Conservation (phyloP, 2,888 invertebrate species). For the Hermaeophaga mercurialis region DNA sequence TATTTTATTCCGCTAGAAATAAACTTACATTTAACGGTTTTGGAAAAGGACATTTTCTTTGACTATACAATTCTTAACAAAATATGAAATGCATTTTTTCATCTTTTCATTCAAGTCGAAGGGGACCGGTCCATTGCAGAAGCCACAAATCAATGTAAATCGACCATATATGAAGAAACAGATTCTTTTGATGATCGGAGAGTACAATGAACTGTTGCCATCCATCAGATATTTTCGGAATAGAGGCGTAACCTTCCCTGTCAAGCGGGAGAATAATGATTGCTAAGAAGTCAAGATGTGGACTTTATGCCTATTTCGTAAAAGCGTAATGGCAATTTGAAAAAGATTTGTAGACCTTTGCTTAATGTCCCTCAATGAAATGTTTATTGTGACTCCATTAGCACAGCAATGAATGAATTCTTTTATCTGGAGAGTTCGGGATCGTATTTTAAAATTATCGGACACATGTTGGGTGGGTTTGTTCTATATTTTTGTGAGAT, state of each 20-base stretch:
- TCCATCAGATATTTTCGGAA: conserved; percentile 13
- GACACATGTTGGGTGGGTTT: no score
- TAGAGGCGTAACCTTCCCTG: conserved; percentile 22
- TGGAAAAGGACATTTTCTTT: conserved; percentile 8
- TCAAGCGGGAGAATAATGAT: conserved; percentile 12
- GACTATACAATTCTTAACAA: neutral
- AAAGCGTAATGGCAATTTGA: conserved; percentile 15
- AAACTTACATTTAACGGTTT: conserved; percentile 16
- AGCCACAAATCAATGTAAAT: conserved; percentile 24
- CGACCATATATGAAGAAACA: conserved; percentile 19
- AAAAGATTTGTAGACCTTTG: conserved; percentile 12
- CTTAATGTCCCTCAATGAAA: conserved; percentile 6
- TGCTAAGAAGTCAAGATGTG: conserved; percentile 15
- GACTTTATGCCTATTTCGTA: neutral
- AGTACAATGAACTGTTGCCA: conserved; percentile 9
- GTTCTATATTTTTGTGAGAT: no score
- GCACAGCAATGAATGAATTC: no score
- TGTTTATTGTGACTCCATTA: no score
- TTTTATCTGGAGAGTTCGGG: no score
- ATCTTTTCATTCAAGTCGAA: neutral
- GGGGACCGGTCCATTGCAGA: neutral
- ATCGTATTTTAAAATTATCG: no score
- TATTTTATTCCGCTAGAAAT: no score
- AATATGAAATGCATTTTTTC: conserved; percentile 1
- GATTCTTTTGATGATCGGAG: conserved; percentile 14